These are phyloP conservation scores for Grallaria varia DNA, from an alignment of 2,113 vertebrate species.

Conservation along the genomic window DNA sequence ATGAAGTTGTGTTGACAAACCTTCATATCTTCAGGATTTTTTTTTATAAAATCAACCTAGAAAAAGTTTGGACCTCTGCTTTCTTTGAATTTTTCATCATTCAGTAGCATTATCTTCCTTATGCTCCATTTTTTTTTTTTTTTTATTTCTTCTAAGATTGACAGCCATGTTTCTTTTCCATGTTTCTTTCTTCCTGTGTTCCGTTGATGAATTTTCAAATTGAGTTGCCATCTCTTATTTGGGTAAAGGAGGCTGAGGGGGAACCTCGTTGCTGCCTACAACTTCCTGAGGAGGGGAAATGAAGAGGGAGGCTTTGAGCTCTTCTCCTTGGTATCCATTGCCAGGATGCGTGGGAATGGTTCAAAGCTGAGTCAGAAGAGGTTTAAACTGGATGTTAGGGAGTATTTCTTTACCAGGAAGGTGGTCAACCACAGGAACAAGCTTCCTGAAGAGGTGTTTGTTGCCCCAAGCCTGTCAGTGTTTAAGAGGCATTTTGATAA, in stretches of 20 bases:
- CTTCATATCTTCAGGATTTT: neutral
- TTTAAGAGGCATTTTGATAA: neutral
- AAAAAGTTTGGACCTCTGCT: neutral
- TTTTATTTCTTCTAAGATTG: neutral
- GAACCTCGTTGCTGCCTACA: neutral
- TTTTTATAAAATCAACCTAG: neutral
- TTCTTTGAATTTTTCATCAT: neutral
- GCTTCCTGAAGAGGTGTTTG: neutral
- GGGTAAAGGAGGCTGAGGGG: neutral
- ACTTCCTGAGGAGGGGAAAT: neutral
- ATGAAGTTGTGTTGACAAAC: neutral
- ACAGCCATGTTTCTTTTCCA: neutral
- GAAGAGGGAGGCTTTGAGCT: neutral
- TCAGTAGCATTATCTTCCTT: neutral
- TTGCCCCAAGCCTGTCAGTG: neutral
- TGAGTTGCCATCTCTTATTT: neutral
- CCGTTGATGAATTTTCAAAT: neutral
- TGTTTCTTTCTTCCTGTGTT: neutral
- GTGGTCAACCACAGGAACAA: neutral
- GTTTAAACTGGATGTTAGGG: neutral
- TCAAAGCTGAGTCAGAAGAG: neutral
- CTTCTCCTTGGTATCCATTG: neutral
- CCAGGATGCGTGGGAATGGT: fast-evolving
- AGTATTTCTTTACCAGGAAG: neutral
- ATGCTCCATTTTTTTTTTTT: neutral